Percentiles rank a stretch among this genome's conserved stretches.
These are phyloP conservation scores for Rhineura floridana DNA, from an alignment of 2,113 vertebrate species.

Conservation along the genomic window DNA sequence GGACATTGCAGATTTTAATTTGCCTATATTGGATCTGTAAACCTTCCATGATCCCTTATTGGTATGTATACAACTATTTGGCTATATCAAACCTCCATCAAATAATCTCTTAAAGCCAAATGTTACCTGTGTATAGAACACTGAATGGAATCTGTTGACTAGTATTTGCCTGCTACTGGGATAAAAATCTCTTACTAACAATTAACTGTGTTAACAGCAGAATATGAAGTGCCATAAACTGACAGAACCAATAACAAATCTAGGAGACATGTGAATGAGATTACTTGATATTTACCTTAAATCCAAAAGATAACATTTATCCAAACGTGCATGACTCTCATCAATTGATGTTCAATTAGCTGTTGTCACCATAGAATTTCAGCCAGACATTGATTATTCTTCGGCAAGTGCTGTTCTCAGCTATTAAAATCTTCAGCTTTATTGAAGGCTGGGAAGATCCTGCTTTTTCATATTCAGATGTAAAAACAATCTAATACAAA, in stretches of 20 bases:
- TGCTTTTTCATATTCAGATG: slow-evolving; percentile 24
- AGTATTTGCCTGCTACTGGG: slow-evolving; percentile 23
- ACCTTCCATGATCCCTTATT: not conserved
- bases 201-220: slow-evolving; percentile 49
- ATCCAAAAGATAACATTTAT: slow-evolving; percentile 30
- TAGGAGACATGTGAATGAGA: slow-evolving; percentile 28
- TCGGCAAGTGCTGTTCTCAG: slow-evolving; percentile 22
- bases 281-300: slow-evolving; percentile 36
- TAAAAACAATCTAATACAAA: not conserved
- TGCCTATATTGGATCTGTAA: not conserved
- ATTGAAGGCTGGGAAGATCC: not conserved
- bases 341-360: not conserved
- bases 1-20: slow-evolving; percentile 32
- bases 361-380: not conserved
- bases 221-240: slow-evolving; percentile 1
- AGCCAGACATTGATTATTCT: slow-evolving; percentile 20
- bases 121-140: not conserved
- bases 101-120: slow-evolving; percentile 32
- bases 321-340: slow-evolving; percentile 25
- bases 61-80: slow-evolving; percentile 2
- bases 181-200: slow-evolving; percentile 49
- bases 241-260: slow-evolving; percentile 32
- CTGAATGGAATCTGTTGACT: slow-evolving; percentile 16
- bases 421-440: slow-evolving; percentile 7
- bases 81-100: not conserved